A percentile compares a stretch with the other conserved stretches of the same genome.
Evolutionary conservation across 2,113 vertebrate species (phyloP).

Genomic region (Tympanuchus pallidicinctus): DNA sequence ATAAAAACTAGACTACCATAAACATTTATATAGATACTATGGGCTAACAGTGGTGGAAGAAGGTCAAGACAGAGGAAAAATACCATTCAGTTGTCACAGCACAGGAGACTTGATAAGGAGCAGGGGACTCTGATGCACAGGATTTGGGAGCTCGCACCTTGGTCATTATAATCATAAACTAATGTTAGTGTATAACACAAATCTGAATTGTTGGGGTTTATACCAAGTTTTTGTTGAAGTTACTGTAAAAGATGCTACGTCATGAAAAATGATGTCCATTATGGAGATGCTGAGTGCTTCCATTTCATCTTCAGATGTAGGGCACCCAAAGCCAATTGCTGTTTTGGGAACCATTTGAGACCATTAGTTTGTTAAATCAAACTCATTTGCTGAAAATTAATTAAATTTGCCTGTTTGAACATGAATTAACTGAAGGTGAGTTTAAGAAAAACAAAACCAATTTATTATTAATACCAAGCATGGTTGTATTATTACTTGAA

Average conservation of each 20-base stretch:
- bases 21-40: background rate
- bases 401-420: no score
- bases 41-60: background rate
- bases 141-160: background rate
- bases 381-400: background rate
- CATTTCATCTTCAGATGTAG: background rate
- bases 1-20: background rate
- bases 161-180: background rate
- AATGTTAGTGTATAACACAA: background rate
- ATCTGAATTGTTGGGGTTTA: background rate
- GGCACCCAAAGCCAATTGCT: background rate
- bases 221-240: background rate
- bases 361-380: background rate
- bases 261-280: accelerated
- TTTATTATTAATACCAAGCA: background rate
- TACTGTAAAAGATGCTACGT: background rate
- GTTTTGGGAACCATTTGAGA: background rate
- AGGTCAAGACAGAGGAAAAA: background rate
- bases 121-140: background rate
- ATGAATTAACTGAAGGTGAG: background rate
- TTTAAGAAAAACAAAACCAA: background rate
- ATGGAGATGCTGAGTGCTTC: background rate
- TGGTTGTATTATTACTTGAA: background rate
- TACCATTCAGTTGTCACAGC: background rate
- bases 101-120: background rate